Evolutionary conservation across 1,140 invertebrate species (phyloP).

Genomic region (Ceratina japonica): DNA sequence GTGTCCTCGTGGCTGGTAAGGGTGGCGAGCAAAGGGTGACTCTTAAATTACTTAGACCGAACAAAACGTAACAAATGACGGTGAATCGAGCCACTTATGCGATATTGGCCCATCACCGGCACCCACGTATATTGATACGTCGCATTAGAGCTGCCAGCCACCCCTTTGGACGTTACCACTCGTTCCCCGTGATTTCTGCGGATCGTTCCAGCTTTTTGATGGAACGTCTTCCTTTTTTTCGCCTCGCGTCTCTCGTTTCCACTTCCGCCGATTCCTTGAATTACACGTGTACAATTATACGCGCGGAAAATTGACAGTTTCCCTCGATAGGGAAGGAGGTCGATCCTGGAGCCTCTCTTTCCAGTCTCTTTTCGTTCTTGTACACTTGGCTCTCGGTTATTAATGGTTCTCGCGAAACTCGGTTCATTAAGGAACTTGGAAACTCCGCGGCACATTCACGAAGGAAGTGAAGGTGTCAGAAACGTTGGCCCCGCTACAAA

Average conservation of each 20-base stretch:
- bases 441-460: constrained; percentile 68
- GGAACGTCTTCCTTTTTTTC: constrained; percentile 3
- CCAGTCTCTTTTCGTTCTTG: constrained; percentile 1
- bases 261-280: neutral
- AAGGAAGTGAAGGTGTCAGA: constrained; percentile 48
- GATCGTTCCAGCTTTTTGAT: neutral
- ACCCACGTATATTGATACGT: constrained; percentile 72
- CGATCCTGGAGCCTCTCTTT: constrained; percentile 12
- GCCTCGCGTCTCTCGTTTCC: neutral
- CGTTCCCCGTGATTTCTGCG: constrained; percentile 19
- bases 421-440: constrained; percentile 75
- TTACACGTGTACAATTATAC: no score
- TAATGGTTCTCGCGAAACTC: constrained; percentile 74
- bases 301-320: neutral
- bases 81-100: constrained; percentile 73
- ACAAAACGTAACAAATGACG: constrained; percentile 78
- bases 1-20: neutral
- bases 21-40: constrained; percentile 56
- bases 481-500: constrained; percentile 52
- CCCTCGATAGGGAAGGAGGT: neutral
- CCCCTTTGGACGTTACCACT: constrained; percentile 27
- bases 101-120: constrained; percentile 72
- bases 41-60: constrained; percentile 76
- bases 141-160: constrained; percentile 62
- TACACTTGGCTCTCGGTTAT: constrained; percentile 70